Evolutionary conservation across 2,113 vertebrate genomes (phyloP), one percentile per base, ranked within the genome.

Genomic region (Esox niger): DNA sequence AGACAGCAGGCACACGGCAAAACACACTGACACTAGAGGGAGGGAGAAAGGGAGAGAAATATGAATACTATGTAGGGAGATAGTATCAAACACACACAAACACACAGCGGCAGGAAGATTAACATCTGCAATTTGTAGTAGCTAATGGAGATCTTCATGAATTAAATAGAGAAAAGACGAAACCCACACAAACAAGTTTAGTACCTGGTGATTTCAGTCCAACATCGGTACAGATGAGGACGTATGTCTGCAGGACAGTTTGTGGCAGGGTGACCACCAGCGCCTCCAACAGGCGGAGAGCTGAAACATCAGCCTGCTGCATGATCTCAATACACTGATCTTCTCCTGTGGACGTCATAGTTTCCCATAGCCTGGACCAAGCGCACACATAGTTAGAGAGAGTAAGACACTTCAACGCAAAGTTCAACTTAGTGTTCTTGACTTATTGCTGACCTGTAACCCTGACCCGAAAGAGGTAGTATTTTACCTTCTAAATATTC

Each of bases 231-330:
- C 88, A 89, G 71, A 94, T 83, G n/a, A 92, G 81, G 1, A 91
- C 5, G 0, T 93, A 94, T 0, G 88, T 74, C 47, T 95, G 94
- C 25, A 96, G 88, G 67, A 96, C 83, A 0, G 94, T 91, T 69
- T 94, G 76, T 4, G 95, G 95, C 30, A 93, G 88, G 1, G 87
- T 91, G 80, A 94, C 91, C 21, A 95, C 85, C 75, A 95, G 80
- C 2, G 90, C 91, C 73, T 95, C 94, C 29, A 95, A 74, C 38
- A 97, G 89, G 11, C 82, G 85, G 8, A 95, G 81, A 13, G 88
- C 91, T 0, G 89, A 91, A 0, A 83, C 87, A 2, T 95, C 94
- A 0, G 90, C 93, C 4, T 92, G 89, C 79, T 88, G 91, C 73
- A 87, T 85, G 79, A 90, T 80, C 68, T 86, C 71, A 29, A 75